phyloP scores from a whole-genome alignment of 2,888 invertebrate genomes.

The Apamea sordens region DNA sequence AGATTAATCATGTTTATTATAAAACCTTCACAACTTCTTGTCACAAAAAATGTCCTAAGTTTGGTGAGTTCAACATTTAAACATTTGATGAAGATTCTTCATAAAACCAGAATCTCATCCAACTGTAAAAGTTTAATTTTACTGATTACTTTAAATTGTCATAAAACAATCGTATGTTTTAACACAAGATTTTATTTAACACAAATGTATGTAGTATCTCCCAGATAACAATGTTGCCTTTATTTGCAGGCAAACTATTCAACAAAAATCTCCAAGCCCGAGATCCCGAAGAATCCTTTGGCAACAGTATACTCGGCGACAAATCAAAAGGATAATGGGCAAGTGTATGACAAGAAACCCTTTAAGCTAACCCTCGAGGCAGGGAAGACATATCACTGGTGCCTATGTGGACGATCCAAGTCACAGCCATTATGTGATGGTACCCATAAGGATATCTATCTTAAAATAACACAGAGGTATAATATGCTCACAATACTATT shows the following conservation, averaged over 20 bases:
- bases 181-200: too few relatives aligned
- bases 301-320: slow-evolving; percentile 91
- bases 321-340: slow-evolving; percentile 93
- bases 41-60: slow-evolving; percentile 43
- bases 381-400: slow-evolving; percentile 97
- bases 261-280: slow-evolving; percentile 84
- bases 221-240: background rate
- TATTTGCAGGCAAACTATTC: slow-evolving; percentile 79
- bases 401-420: slow-evolving; percentile 97
- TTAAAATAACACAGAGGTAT: slow-evolving; percentile 93
- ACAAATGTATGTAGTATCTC: background rate
- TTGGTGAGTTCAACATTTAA: slow-evolving; percentile 50
- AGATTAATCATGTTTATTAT: slow-evolving; percentile 62
- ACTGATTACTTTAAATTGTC: background rate
- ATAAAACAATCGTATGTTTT: background rate
- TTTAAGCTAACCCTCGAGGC: slow-evolving; percentile 94
- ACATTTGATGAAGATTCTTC: background rate
- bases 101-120: background rate
- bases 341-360: slow-evolving; percentile 96
- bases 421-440: slow-evolving; percentile 98
- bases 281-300: slow-evolving; percentile 92
- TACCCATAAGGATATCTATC: slow-evolving; percentile 94
- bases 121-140: background rate
- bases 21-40: slow-evolving; percentile 45
- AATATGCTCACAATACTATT: background rate